These are phyloP conservation scores for Equus quagga DNA, from an alignment of 2,113 vertebrate genomes.

Conservation along the genomic window DNA sequence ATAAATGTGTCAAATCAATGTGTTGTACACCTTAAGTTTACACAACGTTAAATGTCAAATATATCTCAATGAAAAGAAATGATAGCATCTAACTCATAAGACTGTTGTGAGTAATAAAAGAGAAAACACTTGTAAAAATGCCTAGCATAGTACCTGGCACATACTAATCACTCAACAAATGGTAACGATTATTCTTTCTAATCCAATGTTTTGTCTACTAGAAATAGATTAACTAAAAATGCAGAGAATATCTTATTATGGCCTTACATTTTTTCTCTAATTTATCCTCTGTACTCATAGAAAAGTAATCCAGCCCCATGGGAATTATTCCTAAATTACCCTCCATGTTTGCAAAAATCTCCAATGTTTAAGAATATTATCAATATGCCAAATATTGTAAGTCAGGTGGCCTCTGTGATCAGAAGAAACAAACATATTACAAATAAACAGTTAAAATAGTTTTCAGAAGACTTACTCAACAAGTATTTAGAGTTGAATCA, in stretches of 20 bases:
- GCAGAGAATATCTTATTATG: neutral
- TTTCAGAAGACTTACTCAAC: constrained; percentile 46
- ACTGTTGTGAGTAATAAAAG: neutral
- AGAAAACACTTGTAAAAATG: neutral
- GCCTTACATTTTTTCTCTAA: neutral
- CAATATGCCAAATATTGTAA: neutral
- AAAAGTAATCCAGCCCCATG: neutral
- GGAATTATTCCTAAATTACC: constrained; percentile 26
- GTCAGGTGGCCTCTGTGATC: neutral
- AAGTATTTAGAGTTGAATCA: constrained; percentile 52
- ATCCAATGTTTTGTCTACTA: neutral
- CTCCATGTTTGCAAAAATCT: constrained; percentile 5
- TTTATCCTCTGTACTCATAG: neutral
- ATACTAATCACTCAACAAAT: neutral
- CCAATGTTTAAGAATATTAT: neutral
- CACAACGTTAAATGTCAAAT: neutral
- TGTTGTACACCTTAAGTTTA: neutral
- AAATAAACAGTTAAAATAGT: neutral
- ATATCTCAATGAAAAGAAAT: neutral
- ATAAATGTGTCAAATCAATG: neutral
- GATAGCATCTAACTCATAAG: neutral
- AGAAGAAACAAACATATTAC: neutral
- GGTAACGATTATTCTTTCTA: neutral
- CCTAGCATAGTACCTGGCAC: neutral
- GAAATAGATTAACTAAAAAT: neutral